A percentile compares a stretch with the other conserved stretches of the same genome.
Conservation (phyloP, 2,113 vertebrate species). For the Electrona antarctica region DNA sequence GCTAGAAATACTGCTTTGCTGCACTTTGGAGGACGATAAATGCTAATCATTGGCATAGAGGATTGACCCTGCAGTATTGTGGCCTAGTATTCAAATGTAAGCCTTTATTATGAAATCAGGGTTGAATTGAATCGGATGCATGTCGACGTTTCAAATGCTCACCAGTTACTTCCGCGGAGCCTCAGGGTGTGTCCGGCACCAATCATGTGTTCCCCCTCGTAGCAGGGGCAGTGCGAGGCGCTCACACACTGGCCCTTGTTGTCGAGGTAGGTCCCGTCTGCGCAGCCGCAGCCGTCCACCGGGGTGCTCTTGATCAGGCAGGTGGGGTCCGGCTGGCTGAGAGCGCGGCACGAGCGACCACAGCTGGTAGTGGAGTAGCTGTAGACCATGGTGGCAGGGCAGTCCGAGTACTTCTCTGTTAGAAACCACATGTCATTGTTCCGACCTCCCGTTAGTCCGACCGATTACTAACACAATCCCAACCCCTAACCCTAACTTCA, state of each 20-base stretch:
- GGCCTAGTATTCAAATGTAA: no score
- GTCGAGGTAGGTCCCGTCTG: slow-evolving; percentile 77
- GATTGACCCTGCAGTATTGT: no score
- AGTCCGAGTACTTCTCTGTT: slow-evolving; percentile 75
- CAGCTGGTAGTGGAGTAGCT: slow-evolving; percentile 66
- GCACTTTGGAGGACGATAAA: no score
- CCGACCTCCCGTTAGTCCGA: no score
- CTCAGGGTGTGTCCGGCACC: slow-evolving; percentile 68
- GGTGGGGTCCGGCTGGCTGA: slow-evolving; percentile 76
- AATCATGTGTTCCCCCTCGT: slow-evolving; percentile 68
- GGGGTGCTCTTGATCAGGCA: slow-evolving; percentile 76
- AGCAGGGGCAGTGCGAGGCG: slow-evolving; percentile 77
- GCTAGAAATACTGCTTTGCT: no score
- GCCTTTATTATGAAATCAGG: no score
- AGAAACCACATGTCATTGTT: neutral
- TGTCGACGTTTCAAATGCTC: no score
- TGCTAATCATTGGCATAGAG: no score
- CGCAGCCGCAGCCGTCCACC: slow-evolving; percentile 81
- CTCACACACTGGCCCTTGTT: slow-evolving; percentile 74
- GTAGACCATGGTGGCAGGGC: slow-evolving; percentile 77
- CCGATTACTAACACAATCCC: no score
- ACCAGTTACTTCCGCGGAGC: slow-evolving; percentile 51
- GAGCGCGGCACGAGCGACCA: slow-evolving; percentile 76
- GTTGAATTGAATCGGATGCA: no score
- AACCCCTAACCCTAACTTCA: no score